Conservation (phyloP, 2,888 invertebrate genomes). For the Nephrotoma flavescens region DNA sequence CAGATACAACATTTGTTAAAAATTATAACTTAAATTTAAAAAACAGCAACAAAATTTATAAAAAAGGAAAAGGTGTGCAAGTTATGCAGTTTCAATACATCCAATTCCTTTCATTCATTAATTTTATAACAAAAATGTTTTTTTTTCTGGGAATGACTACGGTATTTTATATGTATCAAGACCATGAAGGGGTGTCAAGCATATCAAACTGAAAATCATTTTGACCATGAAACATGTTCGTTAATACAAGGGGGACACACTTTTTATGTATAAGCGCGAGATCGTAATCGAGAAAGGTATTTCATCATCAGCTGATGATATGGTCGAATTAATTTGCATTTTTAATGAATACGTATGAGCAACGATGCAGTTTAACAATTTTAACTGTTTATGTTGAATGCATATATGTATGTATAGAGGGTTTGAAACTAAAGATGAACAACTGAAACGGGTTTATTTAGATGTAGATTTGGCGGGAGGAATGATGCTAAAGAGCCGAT, state of each 20-base stretch:
- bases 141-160: neutral
- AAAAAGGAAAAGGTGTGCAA: neutral
- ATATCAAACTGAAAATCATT: neutral
- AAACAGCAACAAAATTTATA: neutral
- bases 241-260: neutral
- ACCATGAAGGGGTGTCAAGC: neutral
- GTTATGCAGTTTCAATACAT: neutral
- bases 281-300: neutral
- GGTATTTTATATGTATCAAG: neutral
- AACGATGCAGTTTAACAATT: neutral
- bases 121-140: neutral
- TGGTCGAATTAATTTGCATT: neutral
- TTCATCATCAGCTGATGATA: neutral
- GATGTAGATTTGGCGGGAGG: neutral
- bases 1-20: neutral
- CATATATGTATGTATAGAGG: neutral
- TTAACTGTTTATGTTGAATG: neutral
- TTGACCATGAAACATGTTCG: neutral
- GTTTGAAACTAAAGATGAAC: neutral
- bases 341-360: neutral
- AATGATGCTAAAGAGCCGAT: neutral
- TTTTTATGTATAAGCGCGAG: neutral
- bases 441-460: neutral
- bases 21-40: neutral
- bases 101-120: neutral